These are phyloP conservation scores for Tethya wilhelma DNA, from an alignment of 37 sponge, comb jelly and placozoan species.

Conservation along the genomic window DNA sequence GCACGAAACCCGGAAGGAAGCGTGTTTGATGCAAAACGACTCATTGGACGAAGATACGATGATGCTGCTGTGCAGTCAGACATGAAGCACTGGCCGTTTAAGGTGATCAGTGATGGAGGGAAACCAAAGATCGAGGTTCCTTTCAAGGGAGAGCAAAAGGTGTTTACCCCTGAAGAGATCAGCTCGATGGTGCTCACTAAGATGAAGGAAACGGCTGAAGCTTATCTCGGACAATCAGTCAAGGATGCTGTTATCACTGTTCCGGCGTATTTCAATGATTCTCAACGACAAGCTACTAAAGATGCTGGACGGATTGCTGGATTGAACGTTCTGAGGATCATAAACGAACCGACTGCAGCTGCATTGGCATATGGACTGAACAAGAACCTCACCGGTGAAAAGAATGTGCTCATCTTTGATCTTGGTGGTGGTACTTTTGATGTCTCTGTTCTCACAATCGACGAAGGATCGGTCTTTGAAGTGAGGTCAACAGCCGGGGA, in stretches of 20 bases:
- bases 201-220: conserved; percentile 98
- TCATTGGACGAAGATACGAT: conserved; percentile 88
- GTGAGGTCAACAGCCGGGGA: conserved; percentile 93
- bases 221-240: conserved; percentile 77
- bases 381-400: conserved; percentile 72
- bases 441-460: conserved; percentile 89
- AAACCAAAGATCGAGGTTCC: conserved; percentile 82
- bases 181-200: conserved; percentile 90
- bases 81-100: conserved; percentile 94
- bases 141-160: conserved; percentile 72
- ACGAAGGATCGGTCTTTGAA: conserved; percentile 89
- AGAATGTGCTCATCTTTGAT: conserved; percentile 95
- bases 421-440: conserved; percentile 97
- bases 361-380: conserved; percentile 97
- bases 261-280: conserved; percentile 97
- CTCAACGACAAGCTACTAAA: conserved; percentile 95
- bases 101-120: conserved; percentile 76
- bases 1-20: conserved; percentile 89
- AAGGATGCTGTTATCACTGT: conserved; percentile 92
- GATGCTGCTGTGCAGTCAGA: conserved; percentile 79
- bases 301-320: conserved; percentile 95
- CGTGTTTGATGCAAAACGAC: conserved; percentile 94
- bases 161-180: conserved; percentile 88
- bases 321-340: conserved; percentile 90
- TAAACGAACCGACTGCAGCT: conserved; percentile 98